These are phyloP conservation scores for Lamellibrachia columna DNA, from an alignment of 2,888 invertebrate species.

Conservation along the genomic window DNA sequence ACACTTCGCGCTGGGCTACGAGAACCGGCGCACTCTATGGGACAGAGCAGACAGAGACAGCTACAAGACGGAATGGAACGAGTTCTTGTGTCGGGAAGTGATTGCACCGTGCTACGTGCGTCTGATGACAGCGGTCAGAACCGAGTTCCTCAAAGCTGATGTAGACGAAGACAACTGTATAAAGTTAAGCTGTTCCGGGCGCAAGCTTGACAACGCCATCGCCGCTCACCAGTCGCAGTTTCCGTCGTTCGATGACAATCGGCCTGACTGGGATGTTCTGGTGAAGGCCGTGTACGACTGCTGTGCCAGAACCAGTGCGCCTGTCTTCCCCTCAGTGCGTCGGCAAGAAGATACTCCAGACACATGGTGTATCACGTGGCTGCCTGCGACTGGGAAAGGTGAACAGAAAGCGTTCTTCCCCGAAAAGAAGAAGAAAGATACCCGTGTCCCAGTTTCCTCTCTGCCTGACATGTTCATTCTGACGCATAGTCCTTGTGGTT, in stretches of 20 bases:
- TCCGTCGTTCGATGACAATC: constrained; percentile 31
- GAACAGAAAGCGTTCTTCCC: constrained; percentile 39
- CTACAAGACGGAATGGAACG: constrained; percentile 50
- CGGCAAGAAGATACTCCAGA: constrained; percentile 7
- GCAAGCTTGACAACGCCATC: constrained; percentile 33
- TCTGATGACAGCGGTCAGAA: constrained; percentile 33
- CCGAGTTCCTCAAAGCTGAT: constrained; percentile 28
- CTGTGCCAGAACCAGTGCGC: constrained; percentile 29
- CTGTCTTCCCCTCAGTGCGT: constrained; percentile 36
- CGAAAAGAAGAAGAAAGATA: neutral
- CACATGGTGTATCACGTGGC: constrained; percentile 36
- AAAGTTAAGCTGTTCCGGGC: constrained; percentile 28
- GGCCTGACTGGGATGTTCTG: constrained; percentile 36
- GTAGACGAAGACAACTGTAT: constrained; percentile 22
- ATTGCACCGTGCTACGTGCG: constrained; percentile 47
- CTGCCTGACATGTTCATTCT: neutral
- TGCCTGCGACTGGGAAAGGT: constrained; percentile 38
- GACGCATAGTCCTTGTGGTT: neutral
- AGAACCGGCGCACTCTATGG: constrained; percentile 49
- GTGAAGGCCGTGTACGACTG: constrained; percentile 34
- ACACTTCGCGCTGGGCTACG: constrained; percentile 51
- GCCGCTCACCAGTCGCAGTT: constrained; percentile 34
- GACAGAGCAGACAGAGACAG: constrained; percentile 37
- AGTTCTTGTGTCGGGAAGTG: constrained; percentile 42
- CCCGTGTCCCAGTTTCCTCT: neutral